Evolutionary conservation across 2,888 invertebrate genomes (phyloP), one percentile per base, ranked within the genome.

Genomic region (Drosophila phalerata): DNA sequence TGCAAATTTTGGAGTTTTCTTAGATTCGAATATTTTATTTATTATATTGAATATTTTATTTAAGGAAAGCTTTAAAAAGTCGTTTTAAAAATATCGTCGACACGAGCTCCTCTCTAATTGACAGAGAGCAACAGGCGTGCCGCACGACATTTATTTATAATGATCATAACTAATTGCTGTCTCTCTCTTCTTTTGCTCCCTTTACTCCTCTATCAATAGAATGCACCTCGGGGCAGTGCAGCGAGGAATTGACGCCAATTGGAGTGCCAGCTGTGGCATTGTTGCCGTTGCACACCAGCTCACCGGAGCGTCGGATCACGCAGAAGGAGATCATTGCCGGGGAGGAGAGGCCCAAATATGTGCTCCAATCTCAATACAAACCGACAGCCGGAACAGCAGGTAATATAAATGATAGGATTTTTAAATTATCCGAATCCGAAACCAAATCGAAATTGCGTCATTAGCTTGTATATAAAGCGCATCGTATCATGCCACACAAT

Each of bases 301-400:
- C 93, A 62, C 93, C 94, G 25, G 93, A 92, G 75, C 91, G 92
- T 34, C 91, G 74, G 89, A 91, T 92, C 48, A 94, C 92, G 64
- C 94, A 94, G 69, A 95, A 95, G 83, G 95, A 95, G 90, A 95
- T 95, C 69, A 94, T 95, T 3, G 95, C 95, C 15, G 95, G 95
- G 0, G 95, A 95, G 85, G 95, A 95, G 87, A 91, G 95, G 17
- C 95, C 95, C 3, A 93, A 94, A 69, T 94, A 92, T 76, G 87
- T 93, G 32, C 81, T 92, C 19, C 92, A 92, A 72, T 88, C 92
- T 0, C 92, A 92, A 71, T 92, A 91, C 57, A 91, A 90, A 73
- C 89, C 92, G 68, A 88, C 90, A 32, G 58, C 75, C 13, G 49
- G 55, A 32, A n/a, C 64, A 43, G 42, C 75, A 85, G 85, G 89